These are phyloP conservation scores for Semibalanus balanoides DNA, from an alignment of 1,140 invertebrate species.

Conservation along the genomic window DNA sequence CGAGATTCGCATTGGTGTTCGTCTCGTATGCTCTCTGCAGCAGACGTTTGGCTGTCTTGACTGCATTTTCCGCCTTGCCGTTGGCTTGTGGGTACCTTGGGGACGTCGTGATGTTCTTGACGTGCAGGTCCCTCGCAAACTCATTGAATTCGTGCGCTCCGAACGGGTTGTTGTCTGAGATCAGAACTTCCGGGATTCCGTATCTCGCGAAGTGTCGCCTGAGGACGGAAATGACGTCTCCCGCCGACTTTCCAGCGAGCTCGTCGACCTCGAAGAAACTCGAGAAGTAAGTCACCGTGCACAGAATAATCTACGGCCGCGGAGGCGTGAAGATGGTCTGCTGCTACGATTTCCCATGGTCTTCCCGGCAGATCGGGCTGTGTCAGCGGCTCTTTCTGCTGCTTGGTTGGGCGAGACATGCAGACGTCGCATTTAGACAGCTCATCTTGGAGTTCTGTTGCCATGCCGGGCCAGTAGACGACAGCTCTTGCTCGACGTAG, in stretches of 20 bases:
- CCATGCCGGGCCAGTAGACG: neutral
- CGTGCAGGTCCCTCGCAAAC: neutral
- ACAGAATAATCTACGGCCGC: neutral
- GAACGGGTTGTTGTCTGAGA: neutral
- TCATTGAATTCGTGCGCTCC: neutral
- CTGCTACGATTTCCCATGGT: neutral
- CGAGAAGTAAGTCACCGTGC: neutral
- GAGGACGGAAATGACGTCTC: neutral
- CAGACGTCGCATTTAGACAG: neutral
- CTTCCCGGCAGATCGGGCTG: neutral
- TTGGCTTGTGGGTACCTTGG: neutral
- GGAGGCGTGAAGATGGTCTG: neutral
- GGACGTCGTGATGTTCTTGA: neutral
- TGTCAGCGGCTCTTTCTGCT: neutral
- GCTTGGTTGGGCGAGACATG: neutral
- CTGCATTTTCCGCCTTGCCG: neutral
- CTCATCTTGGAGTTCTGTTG: neutral
- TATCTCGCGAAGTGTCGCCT: neutral
- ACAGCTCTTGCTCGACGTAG: neutral
- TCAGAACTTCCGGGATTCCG: neutral
- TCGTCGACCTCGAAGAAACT: neutral
- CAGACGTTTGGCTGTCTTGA: neutral
- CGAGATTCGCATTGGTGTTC: neutral
- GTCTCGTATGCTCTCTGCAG: neutral
- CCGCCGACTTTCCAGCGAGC: neutral